These are phyloP conservation scores for Phymatocera aterrima DNA, from an alignment of 2,888 invertebrate species.

Conservation along the genomic window DNA sequence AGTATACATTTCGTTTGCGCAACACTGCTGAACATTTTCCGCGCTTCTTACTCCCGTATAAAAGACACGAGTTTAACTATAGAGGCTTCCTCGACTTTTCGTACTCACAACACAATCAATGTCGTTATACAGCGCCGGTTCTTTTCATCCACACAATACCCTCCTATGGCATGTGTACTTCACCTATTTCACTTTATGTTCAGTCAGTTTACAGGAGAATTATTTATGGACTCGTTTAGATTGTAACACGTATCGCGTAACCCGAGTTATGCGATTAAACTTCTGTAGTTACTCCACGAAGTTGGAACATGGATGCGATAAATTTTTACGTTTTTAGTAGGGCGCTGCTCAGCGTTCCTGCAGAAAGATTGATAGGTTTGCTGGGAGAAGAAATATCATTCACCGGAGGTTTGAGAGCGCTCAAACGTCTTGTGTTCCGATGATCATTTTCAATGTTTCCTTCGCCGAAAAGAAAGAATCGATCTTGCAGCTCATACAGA, in stretches of 20 bases:
- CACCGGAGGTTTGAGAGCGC: neutral
- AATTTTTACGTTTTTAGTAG: neutral
- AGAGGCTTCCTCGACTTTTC: constrained; percentile 4
- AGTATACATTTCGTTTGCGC: constrained; percentile 44
- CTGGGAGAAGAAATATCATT: neutral
- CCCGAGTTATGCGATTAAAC: constrained; percentile 17
- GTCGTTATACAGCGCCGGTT: neutral
- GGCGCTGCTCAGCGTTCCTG: neutral
- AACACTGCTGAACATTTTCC: constrained; percentile 44
- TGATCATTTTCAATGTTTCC: neutral
- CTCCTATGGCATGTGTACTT: neutral
- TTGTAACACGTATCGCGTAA: neutral
- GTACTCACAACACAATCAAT: neutral
- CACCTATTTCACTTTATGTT: neutral
- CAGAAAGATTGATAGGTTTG: neutral
- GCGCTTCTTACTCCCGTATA: constrained; percentile 32
- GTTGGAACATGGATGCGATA: neutral
- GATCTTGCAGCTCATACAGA: neutral
- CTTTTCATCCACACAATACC: neutral
- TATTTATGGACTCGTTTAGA: constrained; percentile 13
- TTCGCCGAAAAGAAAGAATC: neutral
- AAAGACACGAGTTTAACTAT: constrained; percentile 21
- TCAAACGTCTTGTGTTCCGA: neutral
- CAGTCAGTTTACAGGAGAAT: constrained; percentile 21
- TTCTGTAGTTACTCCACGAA: neutral